Conservation (phyloP, 2,797 vertebrate genomes). For the Notolepis coatsorum region DNA sequence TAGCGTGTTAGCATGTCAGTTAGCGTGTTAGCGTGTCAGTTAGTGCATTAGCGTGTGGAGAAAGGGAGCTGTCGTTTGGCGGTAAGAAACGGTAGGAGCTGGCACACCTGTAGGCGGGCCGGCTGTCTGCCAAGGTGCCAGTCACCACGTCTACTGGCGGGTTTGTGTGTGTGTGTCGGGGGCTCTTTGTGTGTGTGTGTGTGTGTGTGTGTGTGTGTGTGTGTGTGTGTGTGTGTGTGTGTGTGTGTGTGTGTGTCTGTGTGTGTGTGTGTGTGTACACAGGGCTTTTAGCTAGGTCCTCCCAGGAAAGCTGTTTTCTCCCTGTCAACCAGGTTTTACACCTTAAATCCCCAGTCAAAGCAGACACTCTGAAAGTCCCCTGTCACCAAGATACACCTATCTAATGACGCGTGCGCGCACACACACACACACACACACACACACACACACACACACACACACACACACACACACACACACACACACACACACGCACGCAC, state of each 20-base stretch:
- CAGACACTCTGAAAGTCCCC: slow-evolving; percentile 62
- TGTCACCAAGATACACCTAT: slow-evolving; percentile 61
- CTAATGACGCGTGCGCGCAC: slow-evolving; percentile 54
- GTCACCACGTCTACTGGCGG: slow-evolving; percentile 67
- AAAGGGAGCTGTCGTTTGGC: slow-evolving; percentile 75
- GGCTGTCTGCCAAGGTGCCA: slow-evolving; percentile 78
- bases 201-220: slow-evolving; percentile 19
- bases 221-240: slow-evolving; percentile 24
- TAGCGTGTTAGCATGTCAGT: slow-evolving; percentile 55
- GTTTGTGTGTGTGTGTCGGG: neutral
- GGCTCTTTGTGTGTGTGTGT: slow-evolving; percentile 5
- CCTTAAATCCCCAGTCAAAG: slow-evolving; percentile 77
- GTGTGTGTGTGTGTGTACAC: slow-evolving; percentile 23
- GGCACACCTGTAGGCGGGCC: slow-evolving; percentile 80
- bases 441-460: neutral
- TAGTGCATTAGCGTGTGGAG: slow-evolving; percentile 46
- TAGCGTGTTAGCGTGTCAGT: too few relatives aligned
- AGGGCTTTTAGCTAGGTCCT: slow-evolving; percentile 64
- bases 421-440: slow-evolving; percentile 17
- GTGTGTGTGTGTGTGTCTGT: slow-evolving; percentile 35
- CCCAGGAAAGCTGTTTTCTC: slow-evolving; percentile 68
- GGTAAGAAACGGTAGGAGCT: slow-evolving; percentile 64
- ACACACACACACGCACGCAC: slow-evolving; percentile 28
- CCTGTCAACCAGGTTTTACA: slow-evolving; percentile 81
- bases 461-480: slow-evolving; percentile 15